A percentile compares a stretch with the other conserved stretches of the same genome.
Conservation (phyloP, 2,797 vertebrate genomes). For the Leuciscus waleckii region DNA sequence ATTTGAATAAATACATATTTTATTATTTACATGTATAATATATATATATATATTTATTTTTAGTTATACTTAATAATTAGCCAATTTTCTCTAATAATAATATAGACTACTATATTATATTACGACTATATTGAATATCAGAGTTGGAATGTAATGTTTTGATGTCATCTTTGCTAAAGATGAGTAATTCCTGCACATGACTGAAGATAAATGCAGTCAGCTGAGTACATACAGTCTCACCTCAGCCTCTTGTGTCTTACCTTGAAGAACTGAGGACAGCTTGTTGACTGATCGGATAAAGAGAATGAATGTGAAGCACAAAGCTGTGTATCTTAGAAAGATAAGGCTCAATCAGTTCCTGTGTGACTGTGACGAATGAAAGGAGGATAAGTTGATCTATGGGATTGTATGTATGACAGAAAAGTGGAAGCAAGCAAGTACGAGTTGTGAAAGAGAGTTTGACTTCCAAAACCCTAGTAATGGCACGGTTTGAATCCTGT, state of each 20-base stretch:
- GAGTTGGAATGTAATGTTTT: not conserved
- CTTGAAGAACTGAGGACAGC: not conserved
- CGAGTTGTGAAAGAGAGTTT: not conserved
- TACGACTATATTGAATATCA: not conserved
- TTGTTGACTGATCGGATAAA: slow-evolving; percentile 22
- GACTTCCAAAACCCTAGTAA: not conserved
- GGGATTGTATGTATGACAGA: not conserved
- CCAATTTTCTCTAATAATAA: no score
- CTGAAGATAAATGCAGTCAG: slow-evolving; percentile 14
- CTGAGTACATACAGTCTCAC: slow-evolving; percentile 34
- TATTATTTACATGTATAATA: no score
- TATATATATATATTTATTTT: no score
- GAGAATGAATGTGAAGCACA: slow-evolving; percentile 14
- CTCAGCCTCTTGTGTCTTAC: not conserved
- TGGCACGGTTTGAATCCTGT: not conserved
- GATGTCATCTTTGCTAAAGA: not conserved
- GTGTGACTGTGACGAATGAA: slow-evolving; percentile 18
- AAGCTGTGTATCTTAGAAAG: slow-evolving; percentile 9
- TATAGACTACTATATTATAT: not conserved
- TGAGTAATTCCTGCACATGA: not conserved
- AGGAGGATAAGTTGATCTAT: slow-evolving; percentile 10
- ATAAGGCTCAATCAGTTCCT: slow-evolving; percentile 27
- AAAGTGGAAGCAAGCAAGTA: not conserved
- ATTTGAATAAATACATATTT: no score
- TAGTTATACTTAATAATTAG: no score